A percentile compares a stretch with the other conserved stretches of the same genome.
phyloP scores from a whole-genome alignment of 2,888 invertebrate genomes.

The Schrankia costaestrigalis region DNA sequence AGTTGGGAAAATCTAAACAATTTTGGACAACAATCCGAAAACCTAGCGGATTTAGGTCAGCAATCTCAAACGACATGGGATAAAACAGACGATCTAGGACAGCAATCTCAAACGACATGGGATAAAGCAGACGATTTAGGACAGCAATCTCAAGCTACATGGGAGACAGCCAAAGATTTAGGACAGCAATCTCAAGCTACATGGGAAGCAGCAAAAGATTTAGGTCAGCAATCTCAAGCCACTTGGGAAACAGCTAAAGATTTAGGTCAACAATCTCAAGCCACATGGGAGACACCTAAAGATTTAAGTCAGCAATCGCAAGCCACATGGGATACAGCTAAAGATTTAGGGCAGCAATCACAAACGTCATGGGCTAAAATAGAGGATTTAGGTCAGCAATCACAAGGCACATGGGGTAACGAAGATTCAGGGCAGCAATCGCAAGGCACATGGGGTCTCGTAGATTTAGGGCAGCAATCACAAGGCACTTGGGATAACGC shows the following conservation, averaged over 20 bases:
- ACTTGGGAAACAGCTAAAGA: constrained; percentile 42
- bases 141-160: constrained; percentile 35
- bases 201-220: constrained; percentile 21
- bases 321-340: constrained; percentile 37
- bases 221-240: constrained; percentile 37
- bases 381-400: constrained; percentile 28
- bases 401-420: constrained; percentile 28
- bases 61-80: constrained; percentile 19
- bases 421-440: constrained; percentile 38
- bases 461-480: constrained; percentile 43
- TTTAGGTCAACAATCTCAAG: constrained; percentile 34
- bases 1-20: too few species aligned
- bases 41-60: constrained; percentile 39
- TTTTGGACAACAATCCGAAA: constrained; percentile 34
- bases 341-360: constrained; percentile 36
- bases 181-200: constrained; percentile 38
- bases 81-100: constrained; percentile 32
- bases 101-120: constrained; percentile 36
- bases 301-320: constrained; percentile 44
- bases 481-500: constrained; percentile 29
- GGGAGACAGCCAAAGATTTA: constrained; percentile 27
- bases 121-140: constrained; percentile 19
- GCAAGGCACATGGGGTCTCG: constrained; percentile 34
- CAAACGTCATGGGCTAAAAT: constrained; percentile 32
- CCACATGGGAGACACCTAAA: constrained; percentile 35